Percentiles rank a stretch among this genome's conserved stretches.
phyloP scores from a whole-genome alignment of 2,797 vertebrate species.

The Rhyacichthys aspro region DNA sequence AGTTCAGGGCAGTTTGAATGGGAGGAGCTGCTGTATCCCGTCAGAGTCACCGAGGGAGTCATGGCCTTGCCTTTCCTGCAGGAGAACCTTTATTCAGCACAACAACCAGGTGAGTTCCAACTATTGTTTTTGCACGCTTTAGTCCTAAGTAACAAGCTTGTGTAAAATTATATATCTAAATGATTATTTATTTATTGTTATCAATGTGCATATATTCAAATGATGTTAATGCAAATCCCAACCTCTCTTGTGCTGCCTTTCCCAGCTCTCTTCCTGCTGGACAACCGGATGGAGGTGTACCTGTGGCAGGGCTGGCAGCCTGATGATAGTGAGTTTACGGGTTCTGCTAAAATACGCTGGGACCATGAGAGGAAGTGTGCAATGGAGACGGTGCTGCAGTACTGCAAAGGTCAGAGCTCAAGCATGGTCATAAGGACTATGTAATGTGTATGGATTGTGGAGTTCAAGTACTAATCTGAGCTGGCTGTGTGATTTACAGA shows the following conservation, averaged over 20 bases:
- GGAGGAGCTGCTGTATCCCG: slow-evolving; percentile 76
- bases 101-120: slow-evolving; percentile 85
- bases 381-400: slow-evolving; percentile 84
- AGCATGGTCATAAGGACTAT: neutral
- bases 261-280: slow-evolving; percentile 81
- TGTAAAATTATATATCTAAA: no score
- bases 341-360: slow-evolving; percentile 84
- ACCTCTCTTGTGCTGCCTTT: neutral
- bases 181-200: no score
- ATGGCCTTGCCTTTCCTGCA: slow-evolving; percentile 85
- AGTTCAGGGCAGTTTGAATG: slow-evolving; percentile 77
- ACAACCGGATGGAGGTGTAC: slow-evolving; percentile 86
- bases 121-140: no score
- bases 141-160: no score
- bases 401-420: slow-evolving; percentile 81
- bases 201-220: no score
- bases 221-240: no score
- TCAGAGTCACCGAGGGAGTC: slow-evolving; percentile 67
- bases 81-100: slow-evolving; percentile 80
- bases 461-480: neutral
- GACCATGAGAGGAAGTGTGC: slow-evolving; percentile 84
- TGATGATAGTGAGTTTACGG: slow-evolving; percentile 75
- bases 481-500: slow-evolving; percentile 54
- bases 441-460: neutral
- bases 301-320: slow-evolving; percentile 85